Evolutionary conservation across 2,888 invertebrate genomes (phyloP).

Genomic region (Oscheius sp.): DNA sequence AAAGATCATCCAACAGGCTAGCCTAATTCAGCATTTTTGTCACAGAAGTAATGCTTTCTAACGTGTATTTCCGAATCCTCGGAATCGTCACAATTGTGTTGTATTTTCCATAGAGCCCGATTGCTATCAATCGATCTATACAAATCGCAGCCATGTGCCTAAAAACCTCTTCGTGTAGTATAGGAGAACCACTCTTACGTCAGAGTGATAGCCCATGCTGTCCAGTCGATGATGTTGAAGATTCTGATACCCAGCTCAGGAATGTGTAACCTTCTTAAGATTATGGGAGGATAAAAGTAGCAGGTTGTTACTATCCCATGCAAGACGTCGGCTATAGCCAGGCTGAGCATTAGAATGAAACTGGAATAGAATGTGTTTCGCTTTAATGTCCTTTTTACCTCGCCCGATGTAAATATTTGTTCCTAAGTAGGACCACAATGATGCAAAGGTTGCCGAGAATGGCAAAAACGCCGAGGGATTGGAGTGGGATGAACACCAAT

Average conservation of each 20-base stretch:
- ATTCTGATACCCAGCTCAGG: slow-evolving; percentile 63
- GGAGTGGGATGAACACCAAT: slow-evolving; percentile 54
- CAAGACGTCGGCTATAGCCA: slow-evolving; percentile 72
- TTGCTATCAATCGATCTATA: slow-evolving; percentile 71
- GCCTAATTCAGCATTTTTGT: slow-evolving; percentile 44
- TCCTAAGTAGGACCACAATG: slow-evolving; percentile 65
- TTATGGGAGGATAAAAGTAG: slow-evolving; percentile 71
- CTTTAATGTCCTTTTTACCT: slow-evolving; percentile 48
- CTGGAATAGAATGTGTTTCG: slow-evolving; percentile 48
- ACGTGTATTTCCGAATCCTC: slow-evolving; percentile 60
- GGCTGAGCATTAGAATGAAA: slow-evolving; percentile 70
- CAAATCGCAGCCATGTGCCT: slow-evolving; percentile 73
- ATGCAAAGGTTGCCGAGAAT: slow-evolving; percentile 67
- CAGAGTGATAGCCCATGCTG: slow-evolving; percentile 73
- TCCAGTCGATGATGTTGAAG: slow-evolving; percentile 73
- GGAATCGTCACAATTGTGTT: slow-evolving; percentile 62
- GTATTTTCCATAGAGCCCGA: slow-evolving; percentile 69
- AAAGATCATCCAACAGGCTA: slow-evolving; percentile 67
- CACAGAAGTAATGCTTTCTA: background rate
- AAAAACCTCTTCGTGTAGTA: slow-evolving; percentile 33
- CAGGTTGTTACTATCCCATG: slow-evolving; percentile 71
- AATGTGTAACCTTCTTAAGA: slow-evolving; percentile 62
- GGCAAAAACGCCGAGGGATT: slow-evolving; percentile 65
- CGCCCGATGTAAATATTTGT: slow-evolving; percentile 68
- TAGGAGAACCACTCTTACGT: slow-evolving; percentile 54